phyloP scores from a whole-genome alignment of 2,113 vertebrate species.

The Brienomyrus brachyistius region DNA sequence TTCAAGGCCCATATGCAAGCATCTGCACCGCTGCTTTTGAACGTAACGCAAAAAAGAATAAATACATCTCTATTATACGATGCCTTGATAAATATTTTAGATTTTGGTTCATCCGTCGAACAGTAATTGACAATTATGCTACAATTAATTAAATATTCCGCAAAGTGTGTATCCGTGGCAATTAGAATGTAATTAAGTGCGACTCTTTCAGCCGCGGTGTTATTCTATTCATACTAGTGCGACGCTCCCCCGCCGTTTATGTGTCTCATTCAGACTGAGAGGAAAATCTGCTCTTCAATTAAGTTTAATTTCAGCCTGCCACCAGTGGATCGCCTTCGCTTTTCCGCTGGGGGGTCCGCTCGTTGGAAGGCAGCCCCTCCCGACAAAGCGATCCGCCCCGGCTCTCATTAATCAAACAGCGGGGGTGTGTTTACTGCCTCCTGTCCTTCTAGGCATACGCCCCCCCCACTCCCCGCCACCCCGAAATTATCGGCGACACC shows the following conservation, averaged over 20 bases:
- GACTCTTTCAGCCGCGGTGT: slow-evolving; percentile 21
- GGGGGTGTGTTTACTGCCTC: not conserved
- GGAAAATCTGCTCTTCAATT: slow-evolving; percentile 29
- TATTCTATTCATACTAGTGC: slow-evolving; percentile 27
- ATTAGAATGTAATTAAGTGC: slow-evolving; percentile 25
- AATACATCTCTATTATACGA: not conserved
- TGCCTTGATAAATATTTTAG: slow-evolving; percentile 2
- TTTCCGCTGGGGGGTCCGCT: not conserved
- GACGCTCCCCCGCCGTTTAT: slow-evolving; percentile 25
- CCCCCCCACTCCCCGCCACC: not conserved
- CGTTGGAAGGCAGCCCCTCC: not conserved
- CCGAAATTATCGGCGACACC: not conserved
- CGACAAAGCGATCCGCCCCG: not conserved
- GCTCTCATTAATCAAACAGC: slow-evolving; percentile 15
- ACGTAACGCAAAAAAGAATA: not conserved
- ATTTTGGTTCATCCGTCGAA: not conserved
- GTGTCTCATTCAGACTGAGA: slow-evolving; percentile 24
- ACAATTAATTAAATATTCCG: slow-evolving; percentile 12
- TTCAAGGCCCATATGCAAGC: not conserved
- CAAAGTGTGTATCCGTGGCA: slow-evolving; percentile 15
- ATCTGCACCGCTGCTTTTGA: not conserved
- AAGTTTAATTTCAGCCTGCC: slow-evolving; percentile 22
- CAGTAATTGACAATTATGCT: not conserved
- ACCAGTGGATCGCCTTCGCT: slow-evolving; percentile 1
- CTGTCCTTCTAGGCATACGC: not conserved